phyloP scores from a whole-genome alignment of 2,797 vertebrate species.

The Cynodonichthys magdalenae region DNA sequence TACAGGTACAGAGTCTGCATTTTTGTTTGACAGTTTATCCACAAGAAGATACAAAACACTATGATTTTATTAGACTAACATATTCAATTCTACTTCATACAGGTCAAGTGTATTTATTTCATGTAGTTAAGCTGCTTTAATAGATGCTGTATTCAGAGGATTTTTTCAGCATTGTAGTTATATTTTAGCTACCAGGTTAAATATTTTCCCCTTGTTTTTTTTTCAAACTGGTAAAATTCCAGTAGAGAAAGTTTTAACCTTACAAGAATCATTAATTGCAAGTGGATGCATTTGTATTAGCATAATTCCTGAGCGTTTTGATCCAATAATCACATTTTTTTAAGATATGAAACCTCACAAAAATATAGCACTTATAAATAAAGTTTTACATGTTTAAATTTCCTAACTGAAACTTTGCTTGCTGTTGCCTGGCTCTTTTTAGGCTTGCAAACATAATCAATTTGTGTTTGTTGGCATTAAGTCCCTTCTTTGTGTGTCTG shows the following conservation, averaged over 20 bases:
- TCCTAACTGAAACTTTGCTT: background rate
- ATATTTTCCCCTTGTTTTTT: background rate
- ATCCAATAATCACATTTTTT: too few relatives aligned
- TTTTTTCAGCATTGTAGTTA: background rate
- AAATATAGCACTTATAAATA: too few relatives aligned
- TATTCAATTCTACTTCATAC: background rate
- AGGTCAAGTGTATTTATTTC: background rate
- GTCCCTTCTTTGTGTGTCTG: conserved; percentile 24
- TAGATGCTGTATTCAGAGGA: background rate
- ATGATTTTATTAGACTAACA: background rate
- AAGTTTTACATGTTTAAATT: too few relatives aligned
- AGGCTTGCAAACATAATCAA: conserved; percentile 27
- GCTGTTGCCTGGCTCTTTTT: background rate
- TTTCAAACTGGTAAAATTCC: too few relatives aligned
- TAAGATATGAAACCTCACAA: too few relatives aligned
- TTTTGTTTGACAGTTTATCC: background rate
- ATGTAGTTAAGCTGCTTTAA: background rate
- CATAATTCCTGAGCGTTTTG: background rate
- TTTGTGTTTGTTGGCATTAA: conserved; percentile 44
- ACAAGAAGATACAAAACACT: background rate
- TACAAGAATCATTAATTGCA: background rate
- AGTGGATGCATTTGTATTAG: background rate
- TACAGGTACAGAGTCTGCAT: conserved; percentile 57
- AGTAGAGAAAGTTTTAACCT: too few relatives aligned
- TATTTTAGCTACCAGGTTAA: background rate